Conservation (phyloP, 1,140 invertebrate genomes). For the Calycopis cecrops region DNA sequence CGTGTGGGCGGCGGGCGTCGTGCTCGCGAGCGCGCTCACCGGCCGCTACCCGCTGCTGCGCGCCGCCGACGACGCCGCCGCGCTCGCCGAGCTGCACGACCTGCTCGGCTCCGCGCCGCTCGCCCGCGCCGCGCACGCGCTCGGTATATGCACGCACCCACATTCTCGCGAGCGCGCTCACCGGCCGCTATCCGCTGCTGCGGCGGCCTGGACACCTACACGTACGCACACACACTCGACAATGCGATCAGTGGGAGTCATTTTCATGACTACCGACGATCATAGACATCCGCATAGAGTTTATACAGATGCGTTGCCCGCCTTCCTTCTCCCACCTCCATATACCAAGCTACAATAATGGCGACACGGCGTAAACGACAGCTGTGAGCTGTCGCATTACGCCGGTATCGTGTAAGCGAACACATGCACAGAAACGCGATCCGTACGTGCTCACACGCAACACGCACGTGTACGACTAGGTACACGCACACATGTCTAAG, state of each 20-base stretch:
- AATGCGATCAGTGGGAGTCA: too few relatives aligned
- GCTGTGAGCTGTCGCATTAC: too few relatives aligned
- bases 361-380: too few relatives aligned
- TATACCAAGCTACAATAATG: too few relatives aligned
- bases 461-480: too few relatives aligned
- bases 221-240: slow-evolving; percentile 88
- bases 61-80: slow-evolving; percentile 84
- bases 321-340: slow-evolving; percentile 80
- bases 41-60: slow-evolving; percentile 88
- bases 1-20: slow-evolving; percentile 92
- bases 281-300: too few relatives aligned
- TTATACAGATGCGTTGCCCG: too few relatives aligned
- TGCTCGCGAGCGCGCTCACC: slow-evolving; percentile 87
- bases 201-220: slow-evolving; percentile 84
- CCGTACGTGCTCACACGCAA: too few relatives aligned
- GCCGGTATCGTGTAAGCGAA: too few relatives aligned
- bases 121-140: slow-evolving; percentile 79
- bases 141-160: slow-evolving; percentile 75
- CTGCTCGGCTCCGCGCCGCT: slow-evolving; percentile 85
- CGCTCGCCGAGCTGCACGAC: slow-evolving; percentile 88
- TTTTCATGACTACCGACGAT: too few relatives aligned
- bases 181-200: slow-evolving; percentile 88
- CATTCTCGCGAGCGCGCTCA: slow-evolving; percentile 87
- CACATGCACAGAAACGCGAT: too few relatives aligned
- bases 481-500: too few relatives aligned